These are phyloP conservation scores for Caenorhabditis sp. DNA, from an alignment of 2,888 invertebrate species.

Conservation along the genomic window DNA sequence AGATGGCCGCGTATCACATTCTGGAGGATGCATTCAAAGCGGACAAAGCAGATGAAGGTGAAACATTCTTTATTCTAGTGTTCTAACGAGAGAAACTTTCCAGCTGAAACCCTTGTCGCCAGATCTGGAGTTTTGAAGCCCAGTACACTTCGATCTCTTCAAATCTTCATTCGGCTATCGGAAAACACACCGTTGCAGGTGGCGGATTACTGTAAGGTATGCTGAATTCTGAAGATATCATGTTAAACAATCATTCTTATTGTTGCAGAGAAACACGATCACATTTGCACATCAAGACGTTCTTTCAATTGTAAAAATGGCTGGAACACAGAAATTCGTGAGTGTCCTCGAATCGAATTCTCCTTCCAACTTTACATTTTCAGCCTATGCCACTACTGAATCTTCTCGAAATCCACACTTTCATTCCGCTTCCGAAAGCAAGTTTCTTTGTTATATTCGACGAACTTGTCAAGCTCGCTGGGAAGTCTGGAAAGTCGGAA, in stretches of 20 bases:
- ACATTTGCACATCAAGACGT: conserved; percentile 28
- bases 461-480: conserved; percentile 49
- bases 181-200: conserved; percentile 12
- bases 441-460: conserved; percentile 39
- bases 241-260: neutral
- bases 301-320: conserved; percentile 28
- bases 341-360: neutral
- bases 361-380: neutral
- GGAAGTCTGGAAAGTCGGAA: conserved; percentile 46
- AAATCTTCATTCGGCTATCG: conserved; percentile 37
- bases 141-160: conserved; percentile 20
- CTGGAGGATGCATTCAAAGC: conserved; percentile 32
- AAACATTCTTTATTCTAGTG: neutral
- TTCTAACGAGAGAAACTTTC: neutral
- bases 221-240: neutral
- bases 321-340: conserved; percentile 54
- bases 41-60: conserved; percentile 29
- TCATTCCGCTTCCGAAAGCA: conserved; percentile 31
- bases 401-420: conserved; percentile 36
- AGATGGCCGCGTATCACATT: conserved; percentile 41
- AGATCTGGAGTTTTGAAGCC: conserved; percentile 12
- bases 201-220: conserved; percentile 48
- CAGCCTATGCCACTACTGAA: conserved; percentile 49
- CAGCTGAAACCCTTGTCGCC: conserved; percentile 25
- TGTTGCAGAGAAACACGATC: conserved; percentile 40